Conservation (phyloP, 2,797 vertebrate genomes). For the Sebastes steindachneri region DNA sequence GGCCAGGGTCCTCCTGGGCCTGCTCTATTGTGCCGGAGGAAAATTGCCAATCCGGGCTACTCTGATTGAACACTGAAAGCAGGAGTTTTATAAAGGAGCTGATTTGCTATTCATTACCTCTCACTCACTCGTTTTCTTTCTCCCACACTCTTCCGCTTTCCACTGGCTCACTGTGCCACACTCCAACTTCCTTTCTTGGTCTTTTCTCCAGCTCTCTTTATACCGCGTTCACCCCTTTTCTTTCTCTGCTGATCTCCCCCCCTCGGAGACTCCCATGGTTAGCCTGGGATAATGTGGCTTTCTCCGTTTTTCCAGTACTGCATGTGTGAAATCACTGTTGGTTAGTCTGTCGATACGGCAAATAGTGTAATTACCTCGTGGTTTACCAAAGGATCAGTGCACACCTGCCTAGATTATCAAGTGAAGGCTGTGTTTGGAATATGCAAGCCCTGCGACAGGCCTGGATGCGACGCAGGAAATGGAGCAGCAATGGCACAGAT, state of each 20-base stretch:
- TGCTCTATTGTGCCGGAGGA: constrained; percentile 76
- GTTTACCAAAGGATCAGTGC: constrained; percentile 70
- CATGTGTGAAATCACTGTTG: constrained; percentile 36
- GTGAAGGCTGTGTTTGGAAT: constrained; percentile 37
- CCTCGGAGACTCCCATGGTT: constrained; percentile 47
- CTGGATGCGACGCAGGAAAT: constrained; percentile 30
- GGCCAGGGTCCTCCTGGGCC: constrained; percentile 71
- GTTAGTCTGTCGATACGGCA: constrained; percentile 64
- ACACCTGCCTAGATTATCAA: constrained; percentile 67
- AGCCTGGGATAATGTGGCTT: constrained; percentile 45
- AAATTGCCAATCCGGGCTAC: constrained; percentile 80
- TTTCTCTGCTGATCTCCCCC: constrained; percentile 22
- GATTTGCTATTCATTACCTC: constrained; percentile 85
- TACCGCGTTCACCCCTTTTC: constrained; percentile 45
- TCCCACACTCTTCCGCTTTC: constrained; percentile 59
- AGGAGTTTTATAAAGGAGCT: constrained; percentile 81
- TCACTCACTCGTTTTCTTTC: constrained; percentile 61
- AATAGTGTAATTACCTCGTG: constrained; percentile 69
- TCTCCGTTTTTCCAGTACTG: constrained; percentile 17
- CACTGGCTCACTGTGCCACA: constrained; percentile 47
- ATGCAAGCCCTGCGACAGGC: constrained; percentile 17
- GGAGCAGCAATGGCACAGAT: constrained; percentile 26
- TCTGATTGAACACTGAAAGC: constrained; percentile 83
- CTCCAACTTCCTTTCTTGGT: constrained; percentile 58
- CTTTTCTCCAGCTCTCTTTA: constrained; percentile 54